Evolutionary conservation across 53 echinoderm and acorn worm genomes (phyloP).

Genomic region (Antedon mediterranea): DNA sequence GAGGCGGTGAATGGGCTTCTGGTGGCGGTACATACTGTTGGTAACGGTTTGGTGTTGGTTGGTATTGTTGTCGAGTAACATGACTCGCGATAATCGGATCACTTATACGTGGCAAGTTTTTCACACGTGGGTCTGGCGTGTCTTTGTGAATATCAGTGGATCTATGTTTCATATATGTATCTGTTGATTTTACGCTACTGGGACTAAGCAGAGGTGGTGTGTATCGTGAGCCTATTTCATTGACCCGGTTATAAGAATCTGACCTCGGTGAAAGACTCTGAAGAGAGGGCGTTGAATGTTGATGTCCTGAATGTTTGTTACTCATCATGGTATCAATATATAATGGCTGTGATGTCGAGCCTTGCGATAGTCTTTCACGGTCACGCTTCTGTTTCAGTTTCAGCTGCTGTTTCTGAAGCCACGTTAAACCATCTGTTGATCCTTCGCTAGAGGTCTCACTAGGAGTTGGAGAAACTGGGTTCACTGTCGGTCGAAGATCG

Average conservation of each 20-base stretch:
- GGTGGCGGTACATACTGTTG: background rate
- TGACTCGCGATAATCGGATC: background rate
- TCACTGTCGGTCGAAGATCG: background rate
- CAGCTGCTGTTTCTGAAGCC: constrained; percentile 84
- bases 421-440: constrained; percentile 44
- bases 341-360: constrained; percentile 8
- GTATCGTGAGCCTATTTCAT: background rate
- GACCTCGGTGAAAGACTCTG: background rate
- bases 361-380: constrained; percentile 22
- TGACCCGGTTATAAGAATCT: background rate
- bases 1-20: background rate
- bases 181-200: too few relatives aligned
- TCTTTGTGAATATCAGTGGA: background rate
- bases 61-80: background rate
- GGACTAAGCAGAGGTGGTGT: background rate
- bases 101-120: background rate
- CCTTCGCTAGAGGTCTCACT: constrained; percentile 16
- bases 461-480: background rate
- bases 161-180: too few relatives aligned
- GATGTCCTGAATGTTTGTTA: background rate
- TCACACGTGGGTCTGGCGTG: background rate
- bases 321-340: constrained; percentile 9
- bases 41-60: background rate
- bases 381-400: constrained; percentile 60
- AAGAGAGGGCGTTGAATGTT: constrained; percentile 2